Evolutionary conservation across 2,113 vertebrate genomes (phyloP), one percentile per base, ranked within the genome.

Genomic region (Mungos mungo): DNA sequence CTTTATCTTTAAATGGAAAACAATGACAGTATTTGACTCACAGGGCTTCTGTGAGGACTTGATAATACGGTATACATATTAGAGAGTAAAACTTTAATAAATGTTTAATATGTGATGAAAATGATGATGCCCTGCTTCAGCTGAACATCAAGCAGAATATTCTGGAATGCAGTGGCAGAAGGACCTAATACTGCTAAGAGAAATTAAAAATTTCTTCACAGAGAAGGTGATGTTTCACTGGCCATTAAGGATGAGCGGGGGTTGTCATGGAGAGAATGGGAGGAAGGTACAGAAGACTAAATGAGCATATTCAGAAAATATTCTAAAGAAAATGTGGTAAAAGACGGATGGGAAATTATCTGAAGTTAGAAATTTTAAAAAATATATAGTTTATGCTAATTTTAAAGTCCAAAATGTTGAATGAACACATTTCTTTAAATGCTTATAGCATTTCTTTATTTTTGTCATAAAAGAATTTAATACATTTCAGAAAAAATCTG

Each of bases 341-440:
- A 3, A 60, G 76, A 31, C 3, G 71, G 54, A 80, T 93, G 11
- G 80, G 29, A 89, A 85, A 82, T 50, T n/a, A n/a, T 69, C 19
- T 90, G 80, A 86, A 74, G 25, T 45, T 87, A 33, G 31, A 77
- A 63, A 87, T 25, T 79, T 79, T 5, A 57, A 27, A 66, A 88
- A 66, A 72, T 65, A 84, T 31, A 15, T 79, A 81, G 16, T 96
- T 72, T 57, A 25, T 68, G 66, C 74, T 94, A 77, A 86, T 35
- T 96, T 87, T 79, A 72, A 85, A 85, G 80, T 63, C n/a, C 16
- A 91, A 69, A 84, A 31, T 50, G 69, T 68, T 97, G 88, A 88
- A 77, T 54, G 69, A 3, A 12, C 8, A 45, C 87, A 69, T 82
- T 91, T 96, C n/a, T 54, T 87, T 82, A 90, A 79, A 72, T 92